Evolutionary conservation across 2,113 vertebrate species (phyloP).

Genomic region (Dendrocopos noguchii): DNA sequence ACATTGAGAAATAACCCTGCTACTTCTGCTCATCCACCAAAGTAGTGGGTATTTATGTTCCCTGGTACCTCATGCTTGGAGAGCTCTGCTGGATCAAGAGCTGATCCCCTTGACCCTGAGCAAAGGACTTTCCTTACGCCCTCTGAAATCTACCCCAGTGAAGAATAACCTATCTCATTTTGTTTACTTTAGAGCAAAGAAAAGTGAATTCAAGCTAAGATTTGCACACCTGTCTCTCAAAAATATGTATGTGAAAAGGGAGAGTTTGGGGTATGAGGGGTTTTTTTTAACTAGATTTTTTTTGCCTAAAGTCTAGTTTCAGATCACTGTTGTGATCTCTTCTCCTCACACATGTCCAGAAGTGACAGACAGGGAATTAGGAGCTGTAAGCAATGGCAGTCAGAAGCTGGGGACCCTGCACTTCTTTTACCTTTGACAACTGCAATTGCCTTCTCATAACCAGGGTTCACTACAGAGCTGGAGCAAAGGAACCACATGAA

Average conservation of each 20-base stretch:
- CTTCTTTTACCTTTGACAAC: background rate
- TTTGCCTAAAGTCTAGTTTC: too few relatives aligned
- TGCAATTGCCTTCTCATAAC: rapidly evolving
- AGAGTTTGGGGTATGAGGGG: background rate
- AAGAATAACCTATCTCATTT: background rate
- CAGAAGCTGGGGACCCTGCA: background rate
- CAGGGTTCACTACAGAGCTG: background rate
- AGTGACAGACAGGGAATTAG: background rate
- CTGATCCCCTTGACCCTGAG: background rate
- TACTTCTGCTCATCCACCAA: background rate
- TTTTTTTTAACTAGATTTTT: background rate
- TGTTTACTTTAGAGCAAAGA: background rate
- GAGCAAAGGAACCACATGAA: background rate
- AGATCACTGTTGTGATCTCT: background rate
- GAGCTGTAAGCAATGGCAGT: background rate
- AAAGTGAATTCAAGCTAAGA: background rate
- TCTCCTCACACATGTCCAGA: background rate
- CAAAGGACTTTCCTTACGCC: background rate
- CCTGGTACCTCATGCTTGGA: rapidly evolving
- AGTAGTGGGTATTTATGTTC: background rate
- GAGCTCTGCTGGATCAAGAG: background rate
- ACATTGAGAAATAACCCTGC: background rate
- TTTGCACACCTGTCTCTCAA: background rate
- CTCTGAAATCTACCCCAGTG: background rate
- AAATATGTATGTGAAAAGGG: background rate